Percentiles rank a stretch among this genome's conserved stretches.
Evolutionary conservation across 2,888 invertebrate genomes (phyloP).

Genomic region (Copidosoma aretas): DNA sequence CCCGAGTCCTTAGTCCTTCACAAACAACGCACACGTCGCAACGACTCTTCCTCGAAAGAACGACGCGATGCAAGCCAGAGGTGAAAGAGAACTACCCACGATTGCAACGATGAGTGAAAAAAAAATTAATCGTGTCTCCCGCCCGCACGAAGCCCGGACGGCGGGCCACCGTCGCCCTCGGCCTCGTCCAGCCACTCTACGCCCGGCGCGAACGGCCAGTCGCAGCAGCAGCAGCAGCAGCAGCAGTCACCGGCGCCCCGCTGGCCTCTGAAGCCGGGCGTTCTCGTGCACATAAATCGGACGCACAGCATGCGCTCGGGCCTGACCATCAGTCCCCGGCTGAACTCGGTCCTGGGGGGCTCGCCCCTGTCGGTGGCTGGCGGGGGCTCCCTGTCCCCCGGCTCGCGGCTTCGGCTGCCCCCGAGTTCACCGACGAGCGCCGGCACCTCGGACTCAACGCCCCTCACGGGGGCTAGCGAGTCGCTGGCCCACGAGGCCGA

Average conservation of each 20-base stretch:
- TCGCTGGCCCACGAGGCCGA: conserved; percentile 40
- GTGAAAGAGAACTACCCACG: conserved; percentile 17
- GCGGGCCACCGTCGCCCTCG: conserved; percentile 59
- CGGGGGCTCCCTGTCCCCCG: neutral
- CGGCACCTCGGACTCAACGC: conserved; percentile 22
- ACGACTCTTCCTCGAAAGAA: neutral
- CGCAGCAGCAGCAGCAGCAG: conserved; percentile 42
- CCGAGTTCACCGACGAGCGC: neutral
- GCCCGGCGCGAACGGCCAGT: conserved; percentile 4
- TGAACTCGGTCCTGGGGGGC: conserved; percentile 12
- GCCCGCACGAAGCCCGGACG: conserved; percentile 62
- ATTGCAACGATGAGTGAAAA: neutral
- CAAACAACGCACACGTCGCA: neutral
- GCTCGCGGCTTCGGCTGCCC: conserved; percentile 4
- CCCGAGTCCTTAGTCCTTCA: too few species aligned
- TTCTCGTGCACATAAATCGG: conserved; percentile 86
- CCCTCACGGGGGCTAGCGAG: conserved; percentile 14
- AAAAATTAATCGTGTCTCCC: conserved; percentile 28
- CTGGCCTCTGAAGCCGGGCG: conserved; percentile 89
- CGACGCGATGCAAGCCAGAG: conserved; percentile 21
- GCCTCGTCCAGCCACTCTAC: conserved; percentile 54
- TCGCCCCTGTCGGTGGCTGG: conserved; percentile 9
- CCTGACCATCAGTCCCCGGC: conserved; percentile 42
- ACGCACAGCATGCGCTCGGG: conserved; percentile 71
- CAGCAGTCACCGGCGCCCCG: conserved; percentile 68